Evolutionary conservation across 2,888 invertebrate species (phyloP).

Genomic region (Protonemura montana): DNA sequence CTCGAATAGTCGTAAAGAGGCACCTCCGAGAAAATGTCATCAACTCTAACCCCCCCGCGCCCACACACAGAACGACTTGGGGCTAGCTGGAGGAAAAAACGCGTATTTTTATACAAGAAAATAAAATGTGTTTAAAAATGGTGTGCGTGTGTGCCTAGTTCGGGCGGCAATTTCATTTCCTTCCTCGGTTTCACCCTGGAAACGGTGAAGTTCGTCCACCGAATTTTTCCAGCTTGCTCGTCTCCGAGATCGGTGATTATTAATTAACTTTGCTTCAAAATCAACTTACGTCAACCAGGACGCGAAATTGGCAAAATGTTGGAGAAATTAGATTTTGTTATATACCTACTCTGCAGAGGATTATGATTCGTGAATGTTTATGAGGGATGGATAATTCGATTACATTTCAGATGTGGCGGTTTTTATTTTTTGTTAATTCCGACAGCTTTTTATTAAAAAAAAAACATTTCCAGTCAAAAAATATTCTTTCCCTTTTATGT

Average conservation of each 20-base stretch:
- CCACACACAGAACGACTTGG: neutral
- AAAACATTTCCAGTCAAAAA: no score
- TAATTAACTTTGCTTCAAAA: neutral
- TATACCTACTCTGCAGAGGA: neutral
- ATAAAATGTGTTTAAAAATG: constrained; percentile 7
- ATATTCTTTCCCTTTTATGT: no score
- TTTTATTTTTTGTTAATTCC: no score
- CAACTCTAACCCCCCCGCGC: neutral
- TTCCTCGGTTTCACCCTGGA: neutral
- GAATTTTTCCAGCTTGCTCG: neutral
- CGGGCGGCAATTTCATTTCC: neutral
- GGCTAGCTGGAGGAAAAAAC: neutral
- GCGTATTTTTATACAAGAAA: neutral
- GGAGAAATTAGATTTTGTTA: neutral
- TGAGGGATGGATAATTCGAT: neutral
- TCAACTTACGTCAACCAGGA: neutral
- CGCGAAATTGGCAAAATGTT: neutral
- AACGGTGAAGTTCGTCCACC: neutral
- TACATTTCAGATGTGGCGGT: neutral
- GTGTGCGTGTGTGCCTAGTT: no score
- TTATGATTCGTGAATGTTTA: neutral
- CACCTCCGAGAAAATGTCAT: neutral
- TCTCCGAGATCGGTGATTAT: neutral
- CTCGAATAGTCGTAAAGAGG: neutral
- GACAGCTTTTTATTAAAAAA: no score